Conservation (phyloP, 2,113 vertebrate genomes). For the Triplophysa siluroides region DNA sequence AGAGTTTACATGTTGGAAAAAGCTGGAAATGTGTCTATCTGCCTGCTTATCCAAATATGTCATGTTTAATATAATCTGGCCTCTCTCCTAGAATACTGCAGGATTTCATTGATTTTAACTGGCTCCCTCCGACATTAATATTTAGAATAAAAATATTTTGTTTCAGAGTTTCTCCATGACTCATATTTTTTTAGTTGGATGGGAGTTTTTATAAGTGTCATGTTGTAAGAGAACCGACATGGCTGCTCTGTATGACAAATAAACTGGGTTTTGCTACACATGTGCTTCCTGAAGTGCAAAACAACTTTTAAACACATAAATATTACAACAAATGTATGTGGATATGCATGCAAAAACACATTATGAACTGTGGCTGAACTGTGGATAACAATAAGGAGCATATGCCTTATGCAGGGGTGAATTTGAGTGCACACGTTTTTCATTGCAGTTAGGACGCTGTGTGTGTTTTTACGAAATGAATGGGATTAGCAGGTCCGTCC, state of each 20-base stretch:
- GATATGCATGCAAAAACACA: constrained; percentile 8
- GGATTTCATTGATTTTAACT: constrained; percentile 54
- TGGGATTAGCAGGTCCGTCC: constrained; percentile 39
- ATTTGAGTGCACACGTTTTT: constrained; percentile 59
- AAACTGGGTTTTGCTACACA: not conserved
- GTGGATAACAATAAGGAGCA: constrained; percentile 61
- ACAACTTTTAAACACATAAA: constrained; percentile 8
- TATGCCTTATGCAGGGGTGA: constrained; percentile 63
- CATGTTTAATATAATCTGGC: constrained; percentile 59
- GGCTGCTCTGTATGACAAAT: not conserved
- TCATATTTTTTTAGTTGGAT: constrained; percentile 20
- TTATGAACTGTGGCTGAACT: constrained; percentile 63
- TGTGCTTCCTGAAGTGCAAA: not conserved
- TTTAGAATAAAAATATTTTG: constrained; percentile 59
- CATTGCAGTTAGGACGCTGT: constrained; percentile 57
- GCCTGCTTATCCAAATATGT: constrained; percentile 63
- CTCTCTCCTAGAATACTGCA: constrained; percentile 45
- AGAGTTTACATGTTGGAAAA: constrained; percentile 56
- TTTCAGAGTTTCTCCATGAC: constrained; percentile 35
- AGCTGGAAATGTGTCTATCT: constrained; percentile 60
- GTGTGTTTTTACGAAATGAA: not conserved
- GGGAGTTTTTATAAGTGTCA: constrained; percentile 25
- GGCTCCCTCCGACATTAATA: constrained; percentile 47
- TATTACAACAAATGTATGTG: not conserved
- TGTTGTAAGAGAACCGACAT: not conserved